Evolutionary conservation across 2,888 invertebrate species (phyloP).

Genomic region (Dinocampus coccinellae): DNA sequence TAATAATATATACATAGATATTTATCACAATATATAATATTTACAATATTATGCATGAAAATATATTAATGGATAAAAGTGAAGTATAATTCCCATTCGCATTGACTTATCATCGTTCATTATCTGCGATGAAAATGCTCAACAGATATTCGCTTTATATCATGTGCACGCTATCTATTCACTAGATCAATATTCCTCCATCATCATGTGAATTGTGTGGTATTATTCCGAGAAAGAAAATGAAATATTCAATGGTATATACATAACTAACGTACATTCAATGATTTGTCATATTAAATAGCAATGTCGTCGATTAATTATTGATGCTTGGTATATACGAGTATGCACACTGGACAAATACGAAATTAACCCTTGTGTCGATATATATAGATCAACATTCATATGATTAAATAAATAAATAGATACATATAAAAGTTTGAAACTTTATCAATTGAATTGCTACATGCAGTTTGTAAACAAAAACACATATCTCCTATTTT

Average conservation of each 20-base stretch:
- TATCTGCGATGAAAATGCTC: neutral
- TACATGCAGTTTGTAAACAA: too few species aligned
- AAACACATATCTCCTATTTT: neutral
- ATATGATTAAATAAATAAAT: neutral
- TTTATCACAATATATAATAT: neutral
- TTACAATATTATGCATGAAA: neutral
- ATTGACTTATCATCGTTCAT: neutral
- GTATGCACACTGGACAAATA: too few species aligned
- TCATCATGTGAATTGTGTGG: neutral
- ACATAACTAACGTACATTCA: neutral
- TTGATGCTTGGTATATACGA: neutral
- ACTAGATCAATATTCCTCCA: neutral
- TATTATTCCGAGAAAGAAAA: neutral
- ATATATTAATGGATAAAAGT: neutral
- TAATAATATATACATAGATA: neutral
- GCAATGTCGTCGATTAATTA: neutral
- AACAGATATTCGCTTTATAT: neutral
- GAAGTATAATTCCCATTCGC: neutral
- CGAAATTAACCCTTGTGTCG: too few species aligned
- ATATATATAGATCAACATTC: neutral
- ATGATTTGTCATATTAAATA: neutral
- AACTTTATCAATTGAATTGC: neutral
- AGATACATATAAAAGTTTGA: neutral
- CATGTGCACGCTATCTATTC: neutral
- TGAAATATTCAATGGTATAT: neutral